phyloP scores from a whole-genome alignment of 1,140 invertebrate species.

The Argopecten irradians region DNA sequence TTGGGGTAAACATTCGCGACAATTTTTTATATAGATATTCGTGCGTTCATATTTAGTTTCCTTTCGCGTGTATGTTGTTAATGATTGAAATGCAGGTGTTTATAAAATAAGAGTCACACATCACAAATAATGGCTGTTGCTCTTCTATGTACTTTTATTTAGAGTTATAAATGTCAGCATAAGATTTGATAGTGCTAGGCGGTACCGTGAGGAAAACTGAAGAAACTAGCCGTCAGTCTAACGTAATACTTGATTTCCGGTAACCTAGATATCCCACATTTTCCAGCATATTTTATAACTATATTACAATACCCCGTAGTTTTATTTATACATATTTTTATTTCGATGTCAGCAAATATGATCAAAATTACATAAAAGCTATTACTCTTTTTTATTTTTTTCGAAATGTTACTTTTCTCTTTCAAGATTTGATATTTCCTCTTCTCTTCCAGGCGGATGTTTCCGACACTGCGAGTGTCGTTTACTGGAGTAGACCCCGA shows the following conservation, averaged over 20 bases:
- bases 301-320: no score
- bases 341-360: no score
- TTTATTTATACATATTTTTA: no score
- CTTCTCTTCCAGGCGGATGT: slow-evolving; percentile 93
- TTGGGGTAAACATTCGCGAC: background rate
- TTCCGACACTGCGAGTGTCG: slow-evolving; percentile 95
- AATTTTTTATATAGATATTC: background rate
- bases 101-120: background rate
- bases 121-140: background rate
- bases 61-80: background rate
- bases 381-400: no score
- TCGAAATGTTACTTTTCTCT: no score
- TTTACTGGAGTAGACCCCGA: slow-evolving; percentile 86
- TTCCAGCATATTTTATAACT: background rate
- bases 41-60: background rate
- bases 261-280: background rate
- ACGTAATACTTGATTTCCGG: background rate
- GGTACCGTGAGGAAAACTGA: background rate
- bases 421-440: background rate
- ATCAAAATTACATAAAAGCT: no score
- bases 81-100: background rate
- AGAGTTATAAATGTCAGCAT: background rate
- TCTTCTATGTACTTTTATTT: background rate
- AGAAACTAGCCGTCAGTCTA: background rate
- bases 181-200: background rate